Percentiles rank a stretch among this genome's conserved stretches.
Evolutionary conservation across 1,140 invertebrate genomes (phyloP).

Genomic region (Lucilia cuprina): DNA sequence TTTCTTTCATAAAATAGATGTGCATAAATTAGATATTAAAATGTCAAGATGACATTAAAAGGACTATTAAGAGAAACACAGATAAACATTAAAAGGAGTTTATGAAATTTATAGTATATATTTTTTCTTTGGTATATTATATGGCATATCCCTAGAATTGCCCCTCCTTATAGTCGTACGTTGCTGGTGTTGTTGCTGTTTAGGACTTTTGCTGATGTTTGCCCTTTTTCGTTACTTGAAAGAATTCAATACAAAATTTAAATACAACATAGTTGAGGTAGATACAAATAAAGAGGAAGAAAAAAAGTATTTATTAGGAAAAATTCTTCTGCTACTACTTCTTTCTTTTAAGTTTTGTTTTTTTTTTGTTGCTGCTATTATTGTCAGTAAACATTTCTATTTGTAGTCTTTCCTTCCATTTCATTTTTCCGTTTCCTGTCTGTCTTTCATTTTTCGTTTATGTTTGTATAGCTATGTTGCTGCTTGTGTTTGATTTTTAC

Average conservation of each 20-base stretch:
- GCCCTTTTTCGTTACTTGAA: background rate
- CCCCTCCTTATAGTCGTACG: no score
- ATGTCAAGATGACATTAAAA: background rate
- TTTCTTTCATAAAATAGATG: background rate
- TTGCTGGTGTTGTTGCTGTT: background rate
- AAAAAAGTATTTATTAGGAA: background rate
- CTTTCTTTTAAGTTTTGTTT: no score
- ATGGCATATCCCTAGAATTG: no score
- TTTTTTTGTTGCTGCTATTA: background rate
- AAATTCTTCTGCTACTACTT: background rate
- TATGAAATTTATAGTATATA: no score
- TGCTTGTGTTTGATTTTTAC: background rate
- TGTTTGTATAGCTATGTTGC: background rate
- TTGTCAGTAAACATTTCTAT: slow-evolving; percentile 14
- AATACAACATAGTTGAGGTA: background rate
- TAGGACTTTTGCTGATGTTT: background rate
- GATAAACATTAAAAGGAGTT: no score
- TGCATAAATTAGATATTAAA: slow-evolving; percentile 22
- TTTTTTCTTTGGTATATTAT: no score
- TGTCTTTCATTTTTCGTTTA: background rate
- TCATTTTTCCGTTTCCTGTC: slow-evolving; percentile 26
- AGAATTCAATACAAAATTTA: background rate
- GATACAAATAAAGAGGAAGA: background rate
- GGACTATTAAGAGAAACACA: no score
- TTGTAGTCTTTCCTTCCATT: slow-evolving; percentile 8